These are phyloP conservation scores for Gymnosoma rotundatum DNA, from an alignment of 2,888 invertebrate species.

Conservation along the genomic window DNA sequence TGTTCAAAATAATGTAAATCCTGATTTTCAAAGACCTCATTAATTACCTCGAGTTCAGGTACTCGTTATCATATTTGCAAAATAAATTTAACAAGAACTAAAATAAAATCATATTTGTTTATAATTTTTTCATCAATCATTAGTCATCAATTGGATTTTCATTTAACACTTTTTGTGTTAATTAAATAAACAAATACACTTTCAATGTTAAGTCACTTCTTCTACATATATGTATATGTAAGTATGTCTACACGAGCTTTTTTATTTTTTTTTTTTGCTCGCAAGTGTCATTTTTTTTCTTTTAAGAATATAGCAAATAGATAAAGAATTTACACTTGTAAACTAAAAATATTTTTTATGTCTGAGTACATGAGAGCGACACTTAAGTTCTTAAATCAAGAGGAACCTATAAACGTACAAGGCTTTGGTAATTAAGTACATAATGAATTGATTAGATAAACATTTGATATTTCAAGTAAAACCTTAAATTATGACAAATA, in stretches of 20 bases:
- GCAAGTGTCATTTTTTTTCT: not conserved
- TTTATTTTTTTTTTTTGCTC: not conserved
- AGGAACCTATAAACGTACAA: not conserved
- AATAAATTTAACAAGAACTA: conserved; percentile 9
- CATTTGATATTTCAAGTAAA: not conserved
- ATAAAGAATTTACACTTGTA: conserved; percentile 26
- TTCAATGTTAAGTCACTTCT: conserved; percentile 1
- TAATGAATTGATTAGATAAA: conserved; percentile 63
- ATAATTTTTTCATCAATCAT: conserved; percentile 56
- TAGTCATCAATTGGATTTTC: conserved; percentile 52
- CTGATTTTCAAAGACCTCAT: no score
- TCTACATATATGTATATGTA: not conserved
- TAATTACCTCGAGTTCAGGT: not conserved
- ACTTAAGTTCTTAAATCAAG: conserved; percentile 15
- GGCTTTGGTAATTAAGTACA: conserved; percentile 47
- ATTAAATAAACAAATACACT: conserved; percentile 44
- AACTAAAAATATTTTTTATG: not conserved
- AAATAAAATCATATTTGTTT: not conserved
- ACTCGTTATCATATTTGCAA: not conserved
- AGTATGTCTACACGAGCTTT: not conserved
- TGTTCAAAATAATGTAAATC: not conserved
- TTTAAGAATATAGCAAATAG: conserved; percentile 1
- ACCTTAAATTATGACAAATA: no score
- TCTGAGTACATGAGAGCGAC: not conserved
- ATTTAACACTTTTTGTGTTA: conserved; percentile 55